Evolutionary conservation across 2,113 vertebrate species (phyloP), one percentile per base, ranked within the genome.

Genomic region (Circaetus cinerascens): DNA sequence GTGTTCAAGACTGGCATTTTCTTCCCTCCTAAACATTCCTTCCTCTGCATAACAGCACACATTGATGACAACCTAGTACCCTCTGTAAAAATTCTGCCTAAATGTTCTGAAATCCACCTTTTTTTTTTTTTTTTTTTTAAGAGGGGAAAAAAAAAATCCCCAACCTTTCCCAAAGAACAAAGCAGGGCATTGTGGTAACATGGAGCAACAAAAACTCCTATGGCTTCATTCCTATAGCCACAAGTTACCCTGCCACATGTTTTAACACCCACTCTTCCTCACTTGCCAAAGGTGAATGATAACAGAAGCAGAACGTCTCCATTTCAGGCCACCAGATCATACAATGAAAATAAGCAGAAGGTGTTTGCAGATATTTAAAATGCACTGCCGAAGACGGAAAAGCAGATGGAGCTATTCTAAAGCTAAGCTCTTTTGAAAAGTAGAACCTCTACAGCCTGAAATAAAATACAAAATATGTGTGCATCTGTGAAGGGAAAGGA

Each of bases 1-100:
- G 84, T 76, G 64, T 80, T 97, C 86, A 91, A 92, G 92, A 95
- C 85, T 97, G 97, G 89, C 77, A 95, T 96, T 98, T 90, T 93
- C 93, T 80, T 94, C 57, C 26, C 32, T 66, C 64, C 46, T 56
- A 96, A 96, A 94, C 89, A 90, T 64, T 97, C 36, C 51, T 88
- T 93, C 62, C 53, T 43, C 53, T 84, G 86, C 25, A 25, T 45
- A 94, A 75, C 43, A 97, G 72, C 81, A 94, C 68, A 90, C 57
- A 73, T 43, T 93, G 95, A 96, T 88, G 69, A 91, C 62, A 68
- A 94, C 93, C 94, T 93, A 80, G 74, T 77, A 83, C 59, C 68
- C 79, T 88, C 51, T 90, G 63, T 80, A 59, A 92, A 83, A 80
- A 88, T 60, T 79, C 89, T 86, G 34, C n/a, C 41, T 91, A 76